A percentile compares a stretch with the other conserved stretches of the same genome.
These are phyloP conservation scores for Prunella strophiata DNA, from an alignment of 2,797 vertebrate species.

Conservation along the genomic window DNA sequence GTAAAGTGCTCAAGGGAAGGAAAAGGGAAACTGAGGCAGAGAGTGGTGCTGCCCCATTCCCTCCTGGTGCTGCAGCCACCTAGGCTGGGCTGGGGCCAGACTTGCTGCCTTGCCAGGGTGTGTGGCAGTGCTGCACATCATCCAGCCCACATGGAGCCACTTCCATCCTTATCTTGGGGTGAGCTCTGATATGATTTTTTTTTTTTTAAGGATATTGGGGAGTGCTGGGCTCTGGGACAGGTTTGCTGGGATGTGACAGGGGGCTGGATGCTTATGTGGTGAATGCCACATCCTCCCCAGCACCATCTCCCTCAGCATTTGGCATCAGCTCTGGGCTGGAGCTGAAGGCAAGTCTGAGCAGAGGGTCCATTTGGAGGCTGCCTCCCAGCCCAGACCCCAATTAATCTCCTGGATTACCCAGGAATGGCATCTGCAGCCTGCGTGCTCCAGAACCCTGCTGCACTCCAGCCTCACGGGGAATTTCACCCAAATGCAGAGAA, in stretches of 20 bases:
- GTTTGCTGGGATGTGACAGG: not conserved
- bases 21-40: slow-evolving; percentile 44
- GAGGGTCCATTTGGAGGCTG: slow-evolving; percentile 47
- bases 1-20: not conserved
- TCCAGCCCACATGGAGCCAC: not conserved
- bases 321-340: not conserved
- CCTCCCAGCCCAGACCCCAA: slow-evolving; percentile 48
- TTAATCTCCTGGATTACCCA: slow-evolving; percentile 69
- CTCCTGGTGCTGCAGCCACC: not conserved
- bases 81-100: not conserved
- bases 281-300: not conserved
- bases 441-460: not conserved
- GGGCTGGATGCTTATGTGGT: not conserved
- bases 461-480: not conserved
- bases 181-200: not conserved
- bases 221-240: not conserved
- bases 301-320: not conserved
- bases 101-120: not conserved
- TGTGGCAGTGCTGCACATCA: fast-evolving
- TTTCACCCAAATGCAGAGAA: not conserved
- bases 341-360: not conserved
- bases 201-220: fast-evolving
- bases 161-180: not conserved
- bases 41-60: not conserved
- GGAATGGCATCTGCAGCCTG: slow-evolving; percentile 60